Base-by-base conservation (phyloP, 2,113 vertebrate genomes). In the Brachyhypopomus occidentalis region DNA sequence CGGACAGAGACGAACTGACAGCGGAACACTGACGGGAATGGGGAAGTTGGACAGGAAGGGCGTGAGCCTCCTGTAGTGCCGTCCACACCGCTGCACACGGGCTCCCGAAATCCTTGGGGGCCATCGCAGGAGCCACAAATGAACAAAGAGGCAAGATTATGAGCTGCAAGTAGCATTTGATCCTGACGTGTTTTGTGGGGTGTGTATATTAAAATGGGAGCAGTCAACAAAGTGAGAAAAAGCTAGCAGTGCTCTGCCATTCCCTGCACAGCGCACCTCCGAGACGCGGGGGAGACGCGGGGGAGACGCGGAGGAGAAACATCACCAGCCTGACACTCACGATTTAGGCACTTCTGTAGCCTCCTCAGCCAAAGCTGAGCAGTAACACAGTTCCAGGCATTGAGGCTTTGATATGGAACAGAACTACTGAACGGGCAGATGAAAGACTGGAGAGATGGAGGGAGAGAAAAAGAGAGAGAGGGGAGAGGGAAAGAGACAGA, bases 401-500 rank as follows among this genome's bases (percentile, higher is more conserved):
- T 34, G 4, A 63, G 27, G 38, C 56, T 80, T 80, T 80, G 69
- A 80, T 80, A 72, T 41, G 2, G 41, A 3, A 72, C 56, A 80
- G 30, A 73, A 3, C 3, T 20, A n/a, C 25, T 34, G 20, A 20
- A 36, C 9, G 14, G 59, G 9, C 20, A 55, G 3, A 20, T 1
- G 20, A 52, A 20, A 14, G 25, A 66, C 5, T n/a, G 30, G 25
- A 45, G 7, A 58, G 11, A 41, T 0, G 1, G 7, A n/a, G 20
- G n/a, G 38, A 17, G 14, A 22, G 23, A 9, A 20, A 4, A 19
- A 59, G 34, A 19, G 38, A 73, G 9, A 34, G 58, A 45, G 52
- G 38, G 4, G n/a, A 48, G 8, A 41, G 2, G 27, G 1, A 4
- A 7, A 22, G 20, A 34, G 25, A 5, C 14, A n/a, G 16, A 67